A percentile compares a stretch with the other conserved stretches of the same genome.
phyloP scores from a whole-genome alignment of 2,113 vertebrate species.

The Haliaeetus leucogaster region DNA sequence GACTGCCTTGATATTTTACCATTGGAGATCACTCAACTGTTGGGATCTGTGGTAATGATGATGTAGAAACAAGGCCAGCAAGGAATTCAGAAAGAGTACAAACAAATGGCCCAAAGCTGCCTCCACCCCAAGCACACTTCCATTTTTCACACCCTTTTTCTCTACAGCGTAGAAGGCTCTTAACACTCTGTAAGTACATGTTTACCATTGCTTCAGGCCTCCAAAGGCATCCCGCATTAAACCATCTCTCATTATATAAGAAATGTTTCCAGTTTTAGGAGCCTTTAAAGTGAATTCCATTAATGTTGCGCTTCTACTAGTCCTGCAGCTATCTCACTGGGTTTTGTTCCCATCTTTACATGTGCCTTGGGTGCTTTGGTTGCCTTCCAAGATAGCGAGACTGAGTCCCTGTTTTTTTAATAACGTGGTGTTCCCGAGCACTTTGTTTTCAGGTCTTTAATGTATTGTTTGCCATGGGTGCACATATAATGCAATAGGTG shows the following conservation, averaged over 20 bases:
- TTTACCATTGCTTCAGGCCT: neutral
- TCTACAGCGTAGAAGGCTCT: neutral
- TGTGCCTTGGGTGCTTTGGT: neutral
- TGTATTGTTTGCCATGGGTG: neutral
- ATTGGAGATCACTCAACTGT: constrained; percentile 12
- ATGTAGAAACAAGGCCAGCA: neutral
- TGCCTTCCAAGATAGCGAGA: neutral
- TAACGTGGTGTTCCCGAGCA: neutral
- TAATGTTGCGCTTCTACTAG: neutral
- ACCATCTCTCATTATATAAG: neutral
- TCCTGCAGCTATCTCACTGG: neutral
- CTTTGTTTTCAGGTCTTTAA: neutral
- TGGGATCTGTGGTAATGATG: neutral
- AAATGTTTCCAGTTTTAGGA: neutral
- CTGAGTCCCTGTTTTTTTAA: neutral
- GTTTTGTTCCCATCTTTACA: neutral
- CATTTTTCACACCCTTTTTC: constrained; percentile 24
- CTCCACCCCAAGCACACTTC: neutral
- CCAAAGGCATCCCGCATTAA: neutral
- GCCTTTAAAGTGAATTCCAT: neutral
- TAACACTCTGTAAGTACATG: neutral
- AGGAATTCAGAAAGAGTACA: constrained; percentile 18
- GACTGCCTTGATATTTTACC: neutral
- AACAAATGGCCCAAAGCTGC: constrained; percentile 1
- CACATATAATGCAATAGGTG: neutral